Percentiles rank a stretch among this genome's conserved stretches.
phyloP scores from a whole-genome alignment of 2,113 vertebrate species.

The Psephotus haematonotus region DNA sequence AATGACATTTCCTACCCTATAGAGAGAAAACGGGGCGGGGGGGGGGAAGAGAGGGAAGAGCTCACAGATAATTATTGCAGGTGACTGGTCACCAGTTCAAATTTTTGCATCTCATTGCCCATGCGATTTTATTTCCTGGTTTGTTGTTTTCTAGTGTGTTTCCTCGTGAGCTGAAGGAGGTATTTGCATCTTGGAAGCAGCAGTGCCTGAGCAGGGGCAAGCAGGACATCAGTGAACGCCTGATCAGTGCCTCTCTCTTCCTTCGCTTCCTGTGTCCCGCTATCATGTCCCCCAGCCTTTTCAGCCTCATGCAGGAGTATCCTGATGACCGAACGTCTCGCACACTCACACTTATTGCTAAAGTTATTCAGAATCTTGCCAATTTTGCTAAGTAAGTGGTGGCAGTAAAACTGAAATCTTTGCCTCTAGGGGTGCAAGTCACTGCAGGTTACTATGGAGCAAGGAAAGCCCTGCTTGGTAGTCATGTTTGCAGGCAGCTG shows the following conservation, averaged over 20 bases:
- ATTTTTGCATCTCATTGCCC: not conserved
- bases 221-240: conserved; percentile 90
- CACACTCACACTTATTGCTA: conserved; percentile 94
- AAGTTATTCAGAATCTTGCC: conserved; percentile 98
- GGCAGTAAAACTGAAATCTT: not conserved
- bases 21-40: no score
- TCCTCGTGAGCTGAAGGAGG: conserved; percentile 94
- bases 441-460: not conserved
- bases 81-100: not conserved
- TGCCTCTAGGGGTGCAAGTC: not conserved
- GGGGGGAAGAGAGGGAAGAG: not conserved
- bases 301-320: conserved; percentile 94
- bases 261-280: conserved; percentile 95
- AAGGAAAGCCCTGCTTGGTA: not conserved
- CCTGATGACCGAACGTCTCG: conserved; percentile 92
- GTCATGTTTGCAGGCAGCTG: not conserved
- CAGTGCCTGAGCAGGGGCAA: conserved; percentile 88
- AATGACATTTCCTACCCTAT: conserved; percentile 24
- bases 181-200: conserved; percentile 94
- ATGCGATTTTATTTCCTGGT: not conserved
- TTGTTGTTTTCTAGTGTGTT: conserved; percentile 82
- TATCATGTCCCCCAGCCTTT: conserved; percentile 98
- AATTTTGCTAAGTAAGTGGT: conserved; percentile 93
- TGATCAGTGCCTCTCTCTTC: conserved; percentile 95
- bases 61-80: not conserved